Percentiles rank a stretch among this genome's conserved stretches.
Evolutionary conservation across 2,888 invertebrate species (phyloP).

Genomic region (Zygogramma bicolorata): DNA sequence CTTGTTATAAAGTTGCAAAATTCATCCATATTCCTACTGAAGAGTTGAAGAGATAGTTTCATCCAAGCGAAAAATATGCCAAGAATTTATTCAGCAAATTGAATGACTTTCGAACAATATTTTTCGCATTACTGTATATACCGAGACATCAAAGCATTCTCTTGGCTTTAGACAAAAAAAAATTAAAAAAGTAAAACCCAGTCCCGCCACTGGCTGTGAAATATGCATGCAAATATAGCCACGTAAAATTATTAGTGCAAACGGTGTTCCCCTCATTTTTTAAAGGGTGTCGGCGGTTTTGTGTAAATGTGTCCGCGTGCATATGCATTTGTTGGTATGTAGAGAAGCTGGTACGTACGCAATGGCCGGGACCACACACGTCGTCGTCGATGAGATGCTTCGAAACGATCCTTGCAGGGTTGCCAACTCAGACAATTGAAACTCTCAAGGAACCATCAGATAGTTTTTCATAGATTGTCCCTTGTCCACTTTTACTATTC

Average conservation of each 20-base stretch:
- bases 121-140: too few species aligned
- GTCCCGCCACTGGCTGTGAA: conserved; percentile 15
- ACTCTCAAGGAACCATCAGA: not conserved
- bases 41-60: too few species aligned
- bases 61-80: too few species aligned
- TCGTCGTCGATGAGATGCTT: conserved; percentile 34
- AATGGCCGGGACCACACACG: conserved; percentile 55
- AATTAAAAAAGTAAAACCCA: not conserved
- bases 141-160: not conserved
- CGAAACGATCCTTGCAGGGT: conserved; percentile 16
- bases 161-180: not conserved
- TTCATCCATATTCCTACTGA: too few species aligned
- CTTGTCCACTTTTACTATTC: too few species aligned
- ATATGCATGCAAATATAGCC: conserved; percentile 16
- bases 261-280: conserved; percentile 31
- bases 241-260: conserved; percentile 31
- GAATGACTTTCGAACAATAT: too few species aligned
- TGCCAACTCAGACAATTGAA: not conserved
- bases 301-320: conserved; percentile 35
- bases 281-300: conserved; percentile 33
- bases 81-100: too few species aligned
- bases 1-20: too few species aligned
- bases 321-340: conserved; percentile 40
- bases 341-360: conserved; percentile 42
- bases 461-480: too few species aligned